Base-by-base conservation (phyloP, 1,140 invertebrate genomes). In the Pogonomyrmex californicus region DNA sequence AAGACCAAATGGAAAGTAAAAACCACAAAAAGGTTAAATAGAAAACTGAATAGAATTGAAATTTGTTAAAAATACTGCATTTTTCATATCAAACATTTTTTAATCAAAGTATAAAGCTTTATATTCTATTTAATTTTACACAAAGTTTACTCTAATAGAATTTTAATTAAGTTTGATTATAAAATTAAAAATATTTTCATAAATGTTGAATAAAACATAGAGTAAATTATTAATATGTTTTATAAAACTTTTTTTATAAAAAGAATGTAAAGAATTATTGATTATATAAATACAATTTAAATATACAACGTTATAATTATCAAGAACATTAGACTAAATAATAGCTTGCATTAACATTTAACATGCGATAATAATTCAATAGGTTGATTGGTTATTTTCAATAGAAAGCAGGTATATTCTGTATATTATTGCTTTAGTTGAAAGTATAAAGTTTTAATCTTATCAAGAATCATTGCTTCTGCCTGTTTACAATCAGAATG, bases 381-480 rank as follows among this genome's bases (percentile, higher is more conserved):
- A 71, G 14, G 23, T 60, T 75, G 12, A 38, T 60, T 41, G 30
- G 41, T 14, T 49, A 7, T 17, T 49, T 30, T 58, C 14, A 14
- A 54, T 36, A 44, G 36, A 68, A 68, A 66, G 23, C 44, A 56
- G 38, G 17, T 60, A 47, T 10, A 38, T 4, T 60, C 14, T 75
- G 36, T 47, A 36, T 49, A 10, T 49, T 9, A 14, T 63, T 38
- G n/a, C 2, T 54, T n/a, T 54, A 66, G 47, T 77, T n/a, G 14
- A 60, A 60, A 68, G 23, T 23, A 23, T 62, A 23, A 85, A 65
- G 23, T 56, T 62, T 56, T 90, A 88, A 90, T 90, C 86, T 90
- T 90, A 90, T 90, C 88, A 44, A 33, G 1, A n/a, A 51, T 30
- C 41, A 14, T 51, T 63, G 41, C 49, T 54, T 85, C 44, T 56